Base-by-base conservation (phyloP, 1,140 invertebrate genomes). In the Archegozetes longisetosus region DNA sequence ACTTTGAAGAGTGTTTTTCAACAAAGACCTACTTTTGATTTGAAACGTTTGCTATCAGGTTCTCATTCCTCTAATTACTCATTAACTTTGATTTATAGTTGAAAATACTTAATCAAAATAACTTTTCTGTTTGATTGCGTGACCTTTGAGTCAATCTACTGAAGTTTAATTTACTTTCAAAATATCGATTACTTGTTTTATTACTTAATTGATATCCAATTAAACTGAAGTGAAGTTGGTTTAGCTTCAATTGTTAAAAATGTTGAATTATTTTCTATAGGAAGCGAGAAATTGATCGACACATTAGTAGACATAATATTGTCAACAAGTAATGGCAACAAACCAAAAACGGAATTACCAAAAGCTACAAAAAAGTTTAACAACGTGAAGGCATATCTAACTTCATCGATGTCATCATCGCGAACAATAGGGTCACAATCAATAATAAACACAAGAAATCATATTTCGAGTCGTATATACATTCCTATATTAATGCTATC, bases 21-120 rank as follows among this genome's bases (percentile, higher is more conserved):
- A 51, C 53, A 62, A 55, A 27, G 55, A 20, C 55, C 63, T 23
- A 64, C 61, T 27, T 64, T 64, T 60, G 63, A 64, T 51, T 28
- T 64, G 6, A 54, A 56, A 51, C 49, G 61, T 20, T 23, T 61
- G 1, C 28, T 64, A 1, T 28, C 32, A 40, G 32, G 32, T 40
- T n/a, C n/a, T n/a, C n/a, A n/a, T n/a, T n/a, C n/a, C n/a, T n/a
- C n/a, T n/a, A n/a, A n/a, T n/a, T n/a, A n/a, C 32, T 40, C 6
- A 40, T 9, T 40, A 17, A 40, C 17, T 40, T 9, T 40, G 6
- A 40, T 17, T 40, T 40, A 17, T 9, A 40, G 6, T 40, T 40
- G 17, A 17, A 40, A 17, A 40, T 40, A 40, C 6, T 40, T 40
- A 9, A 17, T 9, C 17, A 9, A 40, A 40, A n/a, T n/a, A n/a